Percentiles rank a stretch among this genome's conserved stretches.
Evolutionary conservation across 2,113 vertebrate genomes (phyloP).

Genomic region (Caranx melampygus): DNA sequence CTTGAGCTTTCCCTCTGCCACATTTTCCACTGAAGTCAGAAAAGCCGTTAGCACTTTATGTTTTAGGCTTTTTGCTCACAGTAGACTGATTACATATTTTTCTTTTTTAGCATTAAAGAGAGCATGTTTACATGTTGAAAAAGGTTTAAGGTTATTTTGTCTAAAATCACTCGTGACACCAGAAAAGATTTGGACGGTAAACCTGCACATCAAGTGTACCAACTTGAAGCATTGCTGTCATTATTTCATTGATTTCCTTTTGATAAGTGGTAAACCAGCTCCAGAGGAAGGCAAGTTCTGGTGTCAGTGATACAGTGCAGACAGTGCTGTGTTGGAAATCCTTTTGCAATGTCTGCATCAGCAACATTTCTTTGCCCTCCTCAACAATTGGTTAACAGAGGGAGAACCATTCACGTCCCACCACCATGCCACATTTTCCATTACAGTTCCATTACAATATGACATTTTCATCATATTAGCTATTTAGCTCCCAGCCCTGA

Average conservation of each 20-base stretch:
- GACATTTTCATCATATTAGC: too few relatives aligned
- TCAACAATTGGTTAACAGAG: neutral
- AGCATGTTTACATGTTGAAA: neutral
- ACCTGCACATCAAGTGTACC: too few relatives aligned
- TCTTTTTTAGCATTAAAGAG: neutral
- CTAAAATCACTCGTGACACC: too few relatives aligned
- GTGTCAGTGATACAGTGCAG: neutral
- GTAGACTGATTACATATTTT: neutral
- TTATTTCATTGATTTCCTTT: neutral
- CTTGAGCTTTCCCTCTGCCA: conserved; percentile 16
- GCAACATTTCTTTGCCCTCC: neutral
- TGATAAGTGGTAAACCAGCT: neutral
- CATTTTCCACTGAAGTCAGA: conserved; percentile 48
- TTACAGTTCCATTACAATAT: too few relatives aligned
- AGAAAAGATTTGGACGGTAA: too few relatives aligned
- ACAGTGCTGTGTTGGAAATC: neutral
- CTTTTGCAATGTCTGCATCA: neutral
- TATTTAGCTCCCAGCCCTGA: too few relatives aligned
- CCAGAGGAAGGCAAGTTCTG: neutral
- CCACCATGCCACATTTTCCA: neutral
- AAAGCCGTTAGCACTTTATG: conserved; percentile 11
- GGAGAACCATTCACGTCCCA: neutral
- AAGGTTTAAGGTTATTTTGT: neutral
- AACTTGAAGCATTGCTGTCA: neutral
- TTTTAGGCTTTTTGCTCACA: conserved; percentile 9